These are phyloP conservation scores for Colletes latitarsis DNA, from an alignment of 1,140 invertebrate species.

Conservation along the genomic window DNA sequence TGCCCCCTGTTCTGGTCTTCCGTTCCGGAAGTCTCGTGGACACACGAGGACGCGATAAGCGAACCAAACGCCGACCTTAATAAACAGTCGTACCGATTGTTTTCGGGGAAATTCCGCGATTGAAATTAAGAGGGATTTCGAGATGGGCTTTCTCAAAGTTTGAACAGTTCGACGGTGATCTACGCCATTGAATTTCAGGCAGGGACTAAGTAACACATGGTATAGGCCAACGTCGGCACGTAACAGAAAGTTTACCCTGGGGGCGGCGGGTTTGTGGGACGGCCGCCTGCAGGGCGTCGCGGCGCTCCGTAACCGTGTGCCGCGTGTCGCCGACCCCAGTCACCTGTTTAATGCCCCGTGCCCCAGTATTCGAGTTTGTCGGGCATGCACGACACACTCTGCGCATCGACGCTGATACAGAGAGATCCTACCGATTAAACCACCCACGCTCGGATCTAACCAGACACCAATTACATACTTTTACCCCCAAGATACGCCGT, in stretches of 20 bases:
- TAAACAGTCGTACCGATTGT: too few relatives aligned
- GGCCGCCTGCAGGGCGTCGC: conserved; percentile 25
- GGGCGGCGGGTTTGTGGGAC: conserved; percentile 46
- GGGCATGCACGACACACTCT: conserved; percentile 40
- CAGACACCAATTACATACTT: too few relatives aligned
- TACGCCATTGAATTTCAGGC: conserved; percentile 33
- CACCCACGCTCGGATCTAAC: background rate
- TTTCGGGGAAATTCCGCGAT: background rate
- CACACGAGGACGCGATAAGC: background rate
- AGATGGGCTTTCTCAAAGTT: background rate
- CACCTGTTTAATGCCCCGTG: conserved; percentile 45
- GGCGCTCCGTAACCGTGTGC: conserved; percentile 14
- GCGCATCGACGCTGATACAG: conserved; percentile 35
- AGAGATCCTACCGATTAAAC: conserved; percentile 14
- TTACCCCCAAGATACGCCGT: too few relatives aligned
- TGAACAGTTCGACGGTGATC: background rate
- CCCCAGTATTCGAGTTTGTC: conserved; percentile 52
- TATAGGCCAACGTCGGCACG: conserved; percentile 29
- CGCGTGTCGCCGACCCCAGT: conserved; percentile 51
- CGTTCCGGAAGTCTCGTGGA: background rate
- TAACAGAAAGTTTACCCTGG: conserved; percentile 46
- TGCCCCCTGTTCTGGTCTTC: background rate
- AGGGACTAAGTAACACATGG: conserved; percentile 5
- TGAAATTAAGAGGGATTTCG: too few relatives aligned
- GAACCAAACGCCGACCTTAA: too few relatives aligned